Percentiles rank a stretch among this genome's conserved stretches.
Evolutionary conservation across 2,888 invertebrate genomes (phyloP).

Genomic region (Aleiodes alternator): DNA sequence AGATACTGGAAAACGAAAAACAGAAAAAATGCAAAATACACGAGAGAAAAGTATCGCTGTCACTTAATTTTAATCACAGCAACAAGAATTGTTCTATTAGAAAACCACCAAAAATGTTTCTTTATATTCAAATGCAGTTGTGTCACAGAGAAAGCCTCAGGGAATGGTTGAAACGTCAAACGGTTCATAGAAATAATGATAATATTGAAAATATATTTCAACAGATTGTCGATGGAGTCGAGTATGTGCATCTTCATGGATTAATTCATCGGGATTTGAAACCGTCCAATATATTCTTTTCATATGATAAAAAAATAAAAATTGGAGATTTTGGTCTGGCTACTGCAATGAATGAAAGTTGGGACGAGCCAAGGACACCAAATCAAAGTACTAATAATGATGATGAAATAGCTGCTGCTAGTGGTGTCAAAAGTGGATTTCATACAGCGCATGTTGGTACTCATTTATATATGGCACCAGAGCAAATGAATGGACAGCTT

Average conservation of each 20-base stretch:
- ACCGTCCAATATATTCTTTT: slow-evolving; percentile 96
- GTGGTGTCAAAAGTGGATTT: slow-evolving; percentile 68
- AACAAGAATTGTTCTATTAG: slow-evolving; percentile 7
- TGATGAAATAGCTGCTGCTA: background rate
- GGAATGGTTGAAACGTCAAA: slow-evolving; percentile 85
- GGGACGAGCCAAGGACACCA: slow-evolving; percentile 64
- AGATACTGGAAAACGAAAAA: slow-evolving; percentile 29
- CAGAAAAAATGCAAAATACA: slow-evolving; percentile 34
- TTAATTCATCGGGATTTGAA: slow-evolving; percentile 98
- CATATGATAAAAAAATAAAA: slow-evolving; percentile 92
- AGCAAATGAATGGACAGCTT: slow-evolving; percentile 85
- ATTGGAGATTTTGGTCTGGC: slow-evolving; percentile 99
- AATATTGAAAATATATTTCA: slow-evolving; percentile 84
- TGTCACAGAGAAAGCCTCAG: slow-evolving; percentile 92
- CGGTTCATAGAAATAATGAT: slow-evolving; percentile 63
- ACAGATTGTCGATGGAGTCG: slow-evolving; percentile 96
- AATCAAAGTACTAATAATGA: slow-evolving; percentile 12
- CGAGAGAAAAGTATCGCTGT: slow-evolving; percentile 54
- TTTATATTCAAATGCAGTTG: slow-evolving; percentile 99
- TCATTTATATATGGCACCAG: slow-evolving; percentile 98
- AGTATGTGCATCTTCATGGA: slow-evolving; percentile 94
- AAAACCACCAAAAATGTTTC: slow-evolving; percentile 79
- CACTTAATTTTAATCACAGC: slow-evolving; percentile 54
- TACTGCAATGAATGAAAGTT: slow-evolving; percentile 86
- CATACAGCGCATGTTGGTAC: slow-evolving; percentile 86